Percentiles rank a stretch among this genome's conserved stretches.
These are phyloP conservation scores for Saturnia japonica DNA, from an alignment of 2,888 invertebrate genomes.

Conservation along the genomic window DNA sequence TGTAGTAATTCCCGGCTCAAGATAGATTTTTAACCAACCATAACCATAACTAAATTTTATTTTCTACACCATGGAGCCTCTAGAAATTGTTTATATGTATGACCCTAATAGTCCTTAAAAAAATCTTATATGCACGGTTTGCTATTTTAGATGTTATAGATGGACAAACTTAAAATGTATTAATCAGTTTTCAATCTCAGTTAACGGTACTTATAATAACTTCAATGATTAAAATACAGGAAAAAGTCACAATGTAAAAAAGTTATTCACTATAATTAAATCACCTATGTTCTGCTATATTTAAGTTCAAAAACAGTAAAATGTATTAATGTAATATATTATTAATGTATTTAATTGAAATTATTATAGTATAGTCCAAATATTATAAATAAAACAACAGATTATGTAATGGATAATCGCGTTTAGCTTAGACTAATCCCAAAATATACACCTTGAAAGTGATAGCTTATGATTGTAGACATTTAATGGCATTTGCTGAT, in stretches of 20 bases:
- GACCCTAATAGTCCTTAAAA: neutral
- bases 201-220: too few species aligned
- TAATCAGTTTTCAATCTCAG: too few species aligned
- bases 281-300: too few species aligned
- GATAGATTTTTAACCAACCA: neutral
- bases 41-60: too few species aligned
- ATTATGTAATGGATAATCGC: neutral
- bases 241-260: neutral
- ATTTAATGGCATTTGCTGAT: slow-evolving; percentile 48
- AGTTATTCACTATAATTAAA: too few species aligned
- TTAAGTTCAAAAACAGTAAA: too few species aligned
- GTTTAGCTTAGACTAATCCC: slow-evolving; percentile 2
- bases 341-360: neutral
- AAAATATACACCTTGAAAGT: slow-evolving; percentile 13
- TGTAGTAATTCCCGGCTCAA: too few species aligned
- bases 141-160: neutral
- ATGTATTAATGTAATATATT: too few species aligned
- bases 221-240: neutral
- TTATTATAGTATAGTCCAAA: neutral
- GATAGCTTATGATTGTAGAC: slow-evolving; percentile 21
- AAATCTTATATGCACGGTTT: neutral
- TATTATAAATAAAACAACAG: neutral
- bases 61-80: neutral
- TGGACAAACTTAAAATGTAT: neutral
- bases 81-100: neutral